These are phyloP conservation scores for Sebastiscus tertius DNA, from an alignment of 2,797 vertebrate species.

Conservation along the genomic window DNA sequence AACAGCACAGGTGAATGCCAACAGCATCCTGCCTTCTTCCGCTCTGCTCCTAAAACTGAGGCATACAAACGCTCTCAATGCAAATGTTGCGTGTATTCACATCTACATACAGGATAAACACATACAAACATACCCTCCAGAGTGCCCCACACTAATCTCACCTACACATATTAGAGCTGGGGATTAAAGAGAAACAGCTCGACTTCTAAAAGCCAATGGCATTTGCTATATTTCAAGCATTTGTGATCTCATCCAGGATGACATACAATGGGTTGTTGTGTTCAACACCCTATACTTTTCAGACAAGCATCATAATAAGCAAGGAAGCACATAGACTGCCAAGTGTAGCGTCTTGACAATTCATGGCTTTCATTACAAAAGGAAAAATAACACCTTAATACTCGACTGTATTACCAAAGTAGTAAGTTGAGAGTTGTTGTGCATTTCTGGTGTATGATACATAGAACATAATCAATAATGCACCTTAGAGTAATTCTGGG, in stretches of 20 bases:
- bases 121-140: neutral
- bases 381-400: neutral
- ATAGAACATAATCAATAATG: neutral
- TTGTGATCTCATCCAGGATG: neutral
- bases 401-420: neutral
- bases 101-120: neutral
- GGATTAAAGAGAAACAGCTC: neutral
- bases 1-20: slow-evolving; percentile 61
- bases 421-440: neutral
- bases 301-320: neutral
- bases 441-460: neutral
- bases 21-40: slow-evolving; percentile 27
- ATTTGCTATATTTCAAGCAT: neutral
- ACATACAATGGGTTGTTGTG: neutral
- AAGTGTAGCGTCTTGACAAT: neutral
- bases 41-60: slow-evolving; percentile 14
- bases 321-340: neutral
- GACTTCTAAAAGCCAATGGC: neutral
- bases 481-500: neutral
- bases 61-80: slow-evolving; percentile 44
- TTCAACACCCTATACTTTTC: neutral
- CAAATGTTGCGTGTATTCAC: slow-evolving; percentile 44
- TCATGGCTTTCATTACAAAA: neutral
- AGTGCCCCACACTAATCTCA: neutral
- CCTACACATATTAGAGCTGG: neutral